Percentiles rank a stretch among this genome's conserved stretches.
phyloP scores from a whole-genome alignment of 2,797 vertebrate species.

The Glyptemys insculpta region DNA sequence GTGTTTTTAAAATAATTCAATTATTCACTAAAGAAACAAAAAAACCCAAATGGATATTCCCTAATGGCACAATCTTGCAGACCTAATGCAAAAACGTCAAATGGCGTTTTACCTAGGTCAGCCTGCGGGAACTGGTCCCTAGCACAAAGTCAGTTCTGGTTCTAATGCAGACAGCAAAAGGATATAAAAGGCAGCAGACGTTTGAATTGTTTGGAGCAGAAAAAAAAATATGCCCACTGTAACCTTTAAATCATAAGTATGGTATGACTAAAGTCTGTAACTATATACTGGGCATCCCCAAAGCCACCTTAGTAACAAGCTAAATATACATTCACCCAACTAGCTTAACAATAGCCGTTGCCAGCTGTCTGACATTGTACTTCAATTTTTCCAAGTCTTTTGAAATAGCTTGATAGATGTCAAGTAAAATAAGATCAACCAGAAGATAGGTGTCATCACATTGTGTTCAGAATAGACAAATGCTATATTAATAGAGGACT shows the following conservation, averaged over 20 bases:
- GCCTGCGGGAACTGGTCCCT: neutral
- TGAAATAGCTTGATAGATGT: constrained; percentile 57
- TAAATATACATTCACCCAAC: constrained; percentile 29
- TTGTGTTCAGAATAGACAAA: constrained; percentile 66
- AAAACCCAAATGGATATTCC: neutral
- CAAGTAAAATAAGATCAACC: constrained; percentile 42
- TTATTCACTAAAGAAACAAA: neutral
- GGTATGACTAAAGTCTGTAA: neutral
- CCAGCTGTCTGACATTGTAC: constrained; percentile 59
- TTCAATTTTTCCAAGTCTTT: neutral
- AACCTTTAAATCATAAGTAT: neutral
- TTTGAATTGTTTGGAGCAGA: neutral
- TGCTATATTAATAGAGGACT: constrained; percentile 52
- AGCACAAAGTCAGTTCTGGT: neutral
- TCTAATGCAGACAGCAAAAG: neutral
- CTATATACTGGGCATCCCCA: neutral
- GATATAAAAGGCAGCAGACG: neutral
- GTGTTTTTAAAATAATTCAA: neutral
- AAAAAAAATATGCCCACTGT: neutral
- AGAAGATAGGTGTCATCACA: constrained; percentile 55
- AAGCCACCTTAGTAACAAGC: neutral
- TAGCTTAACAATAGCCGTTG: constrained; percentile 56
- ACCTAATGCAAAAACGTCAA: fast-evolving
- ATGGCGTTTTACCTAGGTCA: neutral
- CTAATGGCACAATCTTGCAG: fast-evolving